A percentile compares a stretch with the other conserved stretches of the same genome.
Evolutionary conservation across 2,888 invertebrate species (phyloP).

Genomic region (Caenorhabditis sulstoni): DNA sequence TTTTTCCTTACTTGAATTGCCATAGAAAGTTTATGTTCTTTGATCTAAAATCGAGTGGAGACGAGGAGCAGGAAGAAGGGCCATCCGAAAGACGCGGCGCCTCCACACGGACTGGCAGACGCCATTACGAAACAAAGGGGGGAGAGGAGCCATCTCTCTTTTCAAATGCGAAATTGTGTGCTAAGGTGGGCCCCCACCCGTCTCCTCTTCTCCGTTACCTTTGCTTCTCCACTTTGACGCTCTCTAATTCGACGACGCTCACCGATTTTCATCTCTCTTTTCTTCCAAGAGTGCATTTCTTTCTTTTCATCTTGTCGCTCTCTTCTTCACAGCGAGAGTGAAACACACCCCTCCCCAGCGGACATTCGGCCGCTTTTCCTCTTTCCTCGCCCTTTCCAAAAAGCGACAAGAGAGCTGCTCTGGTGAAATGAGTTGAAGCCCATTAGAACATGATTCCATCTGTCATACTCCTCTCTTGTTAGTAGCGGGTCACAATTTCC

Average conservation of each 20-base stretch:
- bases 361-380: neutral
- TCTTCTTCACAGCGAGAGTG: too few relatives aligned
- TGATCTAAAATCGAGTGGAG: too few relatives aligned
- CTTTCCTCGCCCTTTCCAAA: constrained; percentile 2
- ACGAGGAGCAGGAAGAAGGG: too few relatives aligned
- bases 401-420: neutral
- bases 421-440: constrained; percentile 32
- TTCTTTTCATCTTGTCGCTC: too few relatives aligned
- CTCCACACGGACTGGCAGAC: constrained; percentile 4
- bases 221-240: constrained; percentile 5
- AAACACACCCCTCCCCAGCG: constrained; percentile 2
- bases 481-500: constrained; percentile 37
- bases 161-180: constrained; percentile 34
- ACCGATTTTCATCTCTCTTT: neutral
- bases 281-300: too few relatives aligned
- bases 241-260: too few relatives aligned
- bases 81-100: constrained; percentile 30
- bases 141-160: constrained; percentile 4
- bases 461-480: constrained; percentile 26
- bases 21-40: too few relatives aligned
- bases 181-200: neutral
- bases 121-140: constrained; percentile 32
- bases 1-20: too few relatives aligned
- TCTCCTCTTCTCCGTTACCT: constrained; percentile 8
- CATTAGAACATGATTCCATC: constrained; percentile 46